Percentiles rank a stretch among this genome's conserved stretches.
Conservation (phyloP, 2,797 vertebrate species). For the Acanthurus leucopareius region DNA sequence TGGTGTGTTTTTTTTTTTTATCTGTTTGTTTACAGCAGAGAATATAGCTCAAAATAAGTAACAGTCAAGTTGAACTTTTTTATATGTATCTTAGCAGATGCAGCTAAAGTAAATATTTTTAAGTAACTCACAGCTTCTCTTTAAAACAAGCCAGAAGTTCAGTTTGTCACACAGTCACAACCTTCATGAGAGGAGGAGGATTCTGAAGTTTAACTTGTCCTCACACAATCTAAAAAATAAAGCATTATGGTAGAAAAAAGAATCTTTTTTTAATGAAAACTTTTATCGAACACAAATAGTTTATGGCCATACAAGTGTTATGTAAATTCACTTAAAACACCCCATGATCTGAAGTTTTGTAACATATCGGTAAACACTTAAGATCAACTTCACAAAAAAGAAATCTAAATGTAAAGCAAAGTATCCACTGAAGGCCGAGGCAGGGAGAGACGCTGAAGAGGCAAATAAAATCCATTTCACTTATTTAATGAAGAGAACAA, state of each 20-base stretch:
- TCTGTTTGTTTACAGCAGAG: conserved; percentile 87
- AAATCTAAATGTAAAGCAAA: neutral
- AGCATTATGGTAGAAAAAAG: no score
- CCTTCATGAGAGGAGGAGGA: conserved; percentile 1
- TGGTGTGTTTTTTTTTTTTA: conserved; percentile 51
- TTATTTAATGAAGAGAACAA: no score
- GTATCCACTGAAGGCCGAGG: no score
- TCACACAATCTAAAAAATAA: neutral
- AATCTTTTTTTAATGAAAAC: no score
- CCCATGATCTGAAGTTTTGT: neutral
- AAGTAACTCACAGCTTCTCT: conserved; percentile 49
- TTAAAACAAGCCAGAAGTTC: conserved; percentile 30
- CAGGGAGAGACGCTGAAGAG: no score
- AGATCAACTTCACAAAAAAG: neutral
- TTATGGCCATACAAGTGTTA: no score
- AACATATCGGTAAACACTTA: neutral
- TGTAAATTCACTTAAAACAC: no score
- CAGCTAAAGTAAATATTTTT: conserved; percentile 64
- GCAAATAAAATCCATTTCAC: no score
- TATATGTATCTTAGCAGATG: conserved; percentile 50
- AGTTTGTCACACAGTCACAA: conserved; percentile 29
- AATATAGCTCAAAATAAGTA: conserved; percentile 80
- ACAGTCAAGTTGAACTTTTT: conserved; percentile 72
- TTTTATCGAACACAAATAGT: no score
- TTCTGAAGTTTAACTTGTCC: conserved; percentile 17